Evolutionary conservation across 92 coral and sea anemone species (phyloP).

Genomic region (Porites rus): DNA sequence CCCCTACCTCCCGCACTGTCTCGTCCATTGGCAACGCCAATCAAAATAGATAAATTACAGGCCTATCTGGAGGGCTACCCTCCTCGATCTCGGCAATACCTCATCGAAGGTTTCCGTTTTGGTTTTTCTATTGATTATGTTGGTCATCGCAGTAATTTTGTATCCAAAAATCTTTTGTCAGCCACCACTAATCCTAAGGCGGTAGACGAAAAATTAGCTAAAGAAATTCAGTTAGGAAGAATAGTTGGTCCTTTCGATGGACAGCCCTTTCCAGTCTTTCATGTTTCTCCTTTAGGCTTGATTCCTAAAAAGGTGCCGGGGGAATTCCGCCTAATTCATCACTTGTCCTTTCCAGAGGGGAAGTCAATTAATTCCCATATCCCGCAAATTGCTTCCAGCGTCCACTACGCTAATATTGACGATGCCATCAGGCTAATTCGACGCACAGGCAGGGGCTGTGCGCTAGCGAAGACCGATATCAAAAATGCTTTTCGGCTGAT

Average conservation of each 20-base stretch:
- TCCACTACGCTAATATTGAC: conserved; percentile 27
- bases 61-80: background rate
- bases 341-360: background rate
- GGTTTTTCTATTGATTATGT: background rate
- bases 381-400: background rate
- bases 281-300: conserved; percentile 20
- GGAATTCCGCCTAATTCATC: background rate
- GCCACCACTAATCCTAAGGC: background rate
- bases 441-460: conserved; percentile 28
- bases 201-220: too few relatives aligned
- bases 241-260: too few relatives aligned
- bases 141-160: background rate
- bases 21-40: background rate
- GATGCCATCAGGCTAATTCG: conserved; percentile 35
- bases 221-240: too few relatives aligned
- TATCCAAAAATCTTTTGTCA: background rate
- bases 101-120: background rate
- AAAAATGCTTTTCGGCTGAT: background rate
- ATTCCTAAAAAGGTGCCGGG: background rate
- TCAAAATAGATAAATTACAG: background rate
- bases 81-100: background rate
- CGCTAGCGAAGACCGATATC: background rate
- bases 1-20: too few relatives aligned
- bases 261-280: conserved; percentile 2
- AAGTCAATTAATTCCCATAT: background rate